These are phyloP conservation scores for Trichomalopsis sarcophagae DNA, from an alignment of 1,140 invertebrate genomes.

Conservation along the genomic window DNA sequence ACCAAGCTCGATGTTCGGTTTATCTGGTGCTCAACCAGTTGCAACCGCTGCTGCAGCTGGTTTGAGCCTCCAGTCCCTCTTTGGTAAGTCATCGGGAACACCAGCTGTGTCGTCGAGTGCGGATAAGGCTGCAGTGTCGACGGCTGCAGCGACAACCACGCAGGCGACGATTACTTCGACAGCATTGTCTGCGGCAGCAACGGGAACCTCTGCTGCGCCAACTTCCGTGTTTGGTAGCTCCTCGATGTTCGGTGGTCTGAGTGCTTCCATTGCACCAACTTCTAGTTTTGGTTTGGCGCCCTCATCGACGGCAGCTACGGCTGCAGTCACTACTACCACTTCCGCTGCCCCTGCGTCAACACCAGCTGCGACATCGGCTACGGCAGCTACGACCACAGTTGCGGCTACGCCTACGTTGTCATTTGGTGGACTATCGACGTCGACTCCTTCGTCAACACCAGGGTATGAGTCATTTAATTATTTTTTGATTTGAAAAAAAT, in stretches of 20 bases:
- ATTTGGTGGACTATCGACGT: not conserved
- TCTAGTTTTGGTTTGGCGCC: not conserved
- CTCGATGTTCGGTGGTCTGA: conserved; percentile 4
- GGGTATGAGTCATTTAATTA: not conserved
- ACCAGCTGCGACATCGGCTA: not conserved
- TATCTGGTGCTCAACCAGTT: not conserved
- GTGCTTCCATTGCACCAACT: not conserved
- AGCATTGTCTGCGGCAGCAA: not conserved
- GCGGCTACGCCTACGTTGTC: not conserved
- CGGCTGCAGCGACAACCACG: not conserved
- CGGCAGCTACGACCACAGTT: not conserved
- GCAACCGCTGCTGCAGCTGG: not conserved
- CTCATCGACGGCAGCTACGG: not conserved
- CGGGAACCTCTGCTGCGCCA: not conserved
- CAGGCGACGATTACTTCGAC: not conserved
- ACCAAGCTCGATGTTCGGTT: not conserved
- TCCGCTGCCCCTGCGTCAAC: not conserved
- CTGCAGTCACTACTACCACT: not conserved
- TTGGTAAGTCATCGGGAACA: conserved; percentile 12
- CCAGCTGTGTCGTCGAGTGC: not conserved
- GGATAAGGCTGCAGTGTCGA: not conserved
- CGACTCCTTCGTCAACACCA: not conserved
- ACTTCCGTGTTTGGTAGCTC: not conserved
- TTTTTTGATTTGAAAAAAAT: not conserved
- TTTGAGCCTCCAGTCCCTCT: not conserved